phyloP scores from a whole-genome alignment of 2,797 vertebrate genomes.

The Schizopygopsis pylzovi region DNA sequence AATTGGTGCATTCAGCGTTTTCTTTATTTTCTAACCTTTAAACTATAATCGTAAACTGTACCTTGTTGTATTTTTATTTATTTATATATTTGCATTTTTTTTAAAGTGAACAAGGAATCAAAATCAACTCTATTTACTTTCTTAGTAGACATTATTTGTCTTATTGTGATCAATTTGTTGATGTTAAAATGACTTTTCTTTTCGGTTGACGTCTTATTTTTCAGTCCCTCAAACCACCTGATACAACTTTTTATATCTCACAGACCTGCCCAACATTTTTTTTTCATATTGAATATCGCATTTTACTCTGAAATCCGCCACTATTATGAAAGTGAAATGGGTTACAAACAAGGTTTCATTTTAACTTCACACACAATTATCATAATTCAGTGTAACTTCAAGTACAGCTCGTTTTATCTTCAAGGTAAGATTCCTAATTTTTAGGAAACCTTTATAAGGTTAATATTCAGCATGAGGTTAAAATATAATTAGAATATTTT shows the following conservation, averaged over 20 bases:
- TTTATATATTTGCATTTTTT: background rate
- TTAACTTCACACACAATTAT: background rate
- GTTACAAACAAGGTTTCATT: background rate
- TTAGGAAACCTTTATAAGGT: background rate
- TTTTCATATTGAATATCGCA: background rate
- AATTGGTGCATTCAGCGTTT: background rate
- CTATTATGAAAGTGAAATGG: background rate
- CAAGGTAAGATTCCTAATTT: slow-evolving; percentile 26
- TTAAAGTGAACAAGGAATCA: background rate
- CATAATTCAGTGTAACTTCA: background rate
- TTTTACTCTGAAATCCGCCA: background rate
- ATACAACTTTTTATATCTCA: background rate
- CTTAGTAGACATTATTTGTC: background rate
- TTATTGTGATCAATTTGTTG: background rate
- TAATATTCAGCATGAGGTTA: background rate
- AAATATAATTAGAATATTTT: slow-evolving; percentile 34
- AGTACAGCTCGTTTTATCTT: background rate
- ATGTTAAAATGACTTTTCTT: background rate
- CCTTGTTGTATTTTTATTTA: background rate
- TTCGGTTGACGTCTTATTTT: background rate
- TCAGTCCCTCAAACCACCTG: background rate
- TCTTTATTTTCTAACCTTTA: background rate
- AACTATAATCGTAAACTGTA: background rate
- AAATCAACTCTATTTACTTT: background rate
- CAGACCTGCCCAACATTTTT: background rate